phyloP scores from a whole-genome alignment of 2,888 invertebrate genomes.

The Ryuthela nishihirai region DNA sequence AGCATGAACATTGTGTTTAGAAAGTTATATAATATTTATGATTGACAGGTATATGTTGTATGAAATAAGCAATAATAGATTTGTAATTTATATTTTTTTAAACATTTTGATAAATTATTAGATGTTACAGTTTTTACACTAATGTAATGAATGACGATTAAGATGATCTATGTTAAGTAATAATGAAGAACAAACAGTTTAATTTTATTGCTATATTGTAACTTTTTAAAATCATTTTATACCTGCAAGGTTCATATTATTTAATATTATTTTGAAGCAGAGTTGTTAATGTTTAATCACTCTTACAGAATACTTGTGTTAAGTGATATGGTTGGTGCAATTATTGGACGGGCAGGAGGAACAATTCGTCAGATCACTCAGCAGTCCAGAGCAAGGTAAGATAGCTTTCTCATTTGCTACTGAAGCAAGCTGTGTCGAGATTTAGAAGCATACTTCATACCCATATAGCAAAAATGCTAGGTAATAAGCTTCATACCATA shows the following conservation, averaged over 20 bases:
- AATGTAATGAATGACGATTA: neutral
- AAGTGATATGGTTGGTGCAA: slow-evolving; percentile 97
- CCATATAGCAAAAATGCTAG: too few species aligned
- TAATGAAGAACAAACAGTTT: neutral
- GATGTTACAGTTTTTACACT: neutral
- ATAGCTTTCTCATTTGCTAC: too few species aligned
- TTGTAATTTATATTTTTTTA: too few species aligned
- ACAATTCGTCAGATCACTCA: slow-evolving; percentile 97
- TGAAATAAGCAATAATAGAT: too few species aligned
- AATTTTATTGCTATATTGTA: neutral
- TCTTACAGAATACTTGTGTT: slow-evolving; percentile 72
- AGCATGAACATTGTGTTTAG: too few species aligned
- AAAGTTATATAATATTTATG: too few species aligned
- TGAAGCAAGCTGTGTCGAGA: too few species aligned
- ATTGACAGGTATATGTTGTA: too few species aligned
- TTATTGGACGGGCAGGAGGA: slow-evolving; percentile 94
- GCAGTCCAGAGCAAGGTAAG: slow-evolving; percentile 51
- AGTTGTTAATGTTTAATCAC: too few species aligned
- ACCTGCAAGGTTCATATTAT: neutral
- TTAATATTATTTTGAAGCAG: neutral
- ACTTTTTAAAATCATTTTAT: neutral
- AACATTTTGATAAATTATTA: too few species aligned
- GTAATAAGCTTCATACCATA: too few species aligned
- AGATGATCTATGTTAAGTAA: neutral
- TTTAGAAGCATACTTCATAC: too few species aligned